These are phyloP conservation scores for Tholera decimalis DNA, from an alignment of 2,888 invertebrate genomes.

Conservation along the genomic window DNA sequence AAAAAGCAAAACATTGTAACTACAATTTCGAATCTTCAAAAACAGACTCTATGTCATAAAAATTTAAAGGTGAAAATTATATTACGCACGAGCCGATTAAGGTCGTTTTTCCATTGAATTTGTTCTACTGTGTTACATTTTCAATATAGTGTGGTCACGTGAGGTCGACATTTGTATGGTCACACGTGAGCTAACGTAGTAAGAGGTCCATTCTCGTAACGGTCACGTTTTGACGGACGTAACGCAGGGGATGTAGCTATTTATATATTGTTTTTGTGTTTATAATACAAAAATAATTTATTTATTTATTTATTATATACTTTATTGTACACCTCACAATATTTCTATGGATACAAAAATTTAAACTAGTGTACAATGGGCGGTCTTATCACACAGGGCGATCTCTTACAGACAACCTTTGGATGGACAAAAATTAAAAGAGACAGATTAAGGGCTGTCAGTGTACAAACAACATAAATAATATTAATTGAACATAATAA, in stretches of 20 bases:
- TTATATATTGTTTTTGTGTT: conserved; percentile 25
- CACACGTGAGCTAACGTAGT: conserved; percentile 37
- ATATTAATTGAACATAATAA: too few species aligned
- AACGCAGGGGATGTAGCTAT: conserved; percentile 21
- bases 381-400: too few species aligned
- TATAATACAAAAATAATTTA: conserved; percentile 19
- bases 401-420: too few species aligned
- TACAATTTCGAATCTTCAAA: not conserved
- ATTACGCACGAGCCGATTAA: not conserved
- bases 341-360: too few species aligned
- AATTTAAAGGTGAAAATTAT: not conserved
- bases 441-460: too few species aligned
- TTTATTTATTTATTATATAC: not conserved
- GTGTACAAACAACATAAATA: too few species aligned
- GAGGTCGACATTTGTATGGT: conserved; percentile 36
- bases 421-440: too few species aligned
- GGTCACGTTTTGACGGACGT: conserved; percentile 45
- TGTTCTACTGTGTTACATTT: conserved; percentile 23
- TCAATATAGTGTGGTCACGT: conserved; percentile 47
- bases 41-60: not conserved
- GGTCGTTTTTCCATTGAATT: conserved; percentile 5
- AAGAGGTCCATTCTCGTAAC: conserved; percentile 26
- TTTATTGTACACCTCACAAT: too few species aligned
- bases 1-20: conserved; percentile 4
- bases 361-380: too few species aligned